Evolutionary conservation across 2,113 vertebrate species (phyloP), one percentile per base, ranked within the genome.

Genomic region (Varanus salvator): DNA sequence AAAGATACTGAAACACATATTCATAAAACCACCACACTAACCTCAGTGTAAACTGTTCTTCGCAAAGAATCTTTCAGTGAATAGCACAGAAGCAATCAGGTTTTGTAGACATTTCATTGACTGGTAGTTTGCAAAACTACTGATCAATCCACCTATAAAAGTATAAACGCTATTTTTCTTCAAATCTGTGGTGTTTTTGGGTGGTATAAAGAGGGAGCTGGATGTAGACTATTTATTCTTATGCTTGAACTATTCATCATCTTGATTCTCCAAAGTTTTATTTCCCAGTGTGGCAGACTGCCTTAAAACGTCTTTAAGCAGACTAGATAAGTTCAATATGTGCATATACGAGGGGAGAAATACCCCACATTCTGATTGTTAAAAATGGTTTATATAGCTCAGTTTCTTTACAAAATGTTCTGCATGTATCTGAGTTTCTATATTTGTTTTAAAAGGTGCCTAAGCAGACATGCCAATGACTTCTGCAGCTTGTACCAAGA

Each of bases 401-500:
- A 64, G 1, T 11, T 82, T 93, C 8, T 66, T 76, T 87, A 15
- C 2, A 85, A 89, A 93, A 89, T 52, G 80, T 0, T 57, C 29
- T 85, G 44, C n/a, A 23, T 52, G 6, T 0, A 0, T 48, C 15
- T 76, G 74, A 81, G 84, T 15, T 72, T 89, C 68, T 69, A 77
- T 2, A 0, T 71, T 48, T 89, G 8, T 31, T 71, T 68, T 84
- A 82, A 92, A 71, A 5, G 57, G 31, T 76, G 27, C 34, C 12
- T 88, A 88, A 88, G 2, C 4, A 82, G 11, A 44, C 0, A 54
- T 48, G 7, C 0, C 21, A 87, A 44, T 74, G 68, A 83, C 0
- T 83, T 93, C 19, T 84, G 0, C 64, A 86, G 44, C 27, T 9
- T 80, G 4, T 1, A 77, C 2, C 27, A 85, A 72, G 34, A 83